Evolutionary conservation across 37 sponge, comb jelly and placozoan species (phyloP), one percentile per base, ranked within the genome.

Genomic region (Theonella swinhoei): DNA sequence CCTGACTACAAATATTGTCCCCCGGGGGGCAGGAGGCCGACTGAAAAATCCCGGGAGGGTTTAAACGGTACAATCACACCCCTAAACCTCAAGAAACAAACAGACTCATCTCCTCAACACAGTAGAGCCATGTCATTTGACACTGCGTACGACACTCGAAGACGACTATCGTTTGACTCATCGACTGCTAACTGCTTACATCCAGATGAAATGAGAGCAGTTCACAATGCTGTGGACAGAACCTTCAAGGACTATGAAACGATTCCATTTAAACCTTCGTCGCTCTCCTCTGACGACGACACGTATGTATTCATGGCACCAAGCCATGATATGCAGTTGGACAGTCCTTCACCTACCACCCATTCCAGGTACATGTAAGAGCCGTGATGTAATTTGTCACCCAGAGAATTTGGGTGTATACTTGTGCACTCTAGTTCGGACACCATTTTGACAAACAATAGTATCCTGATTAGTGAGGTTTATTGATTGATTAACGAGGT

Each of bases 281-380:
- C 28, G 25, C 26, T 24, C n/a, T 28, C 26, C 68, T 35, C 71
- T 70, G 72, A 78, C 66, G 74, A 47, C 38, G 85, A 83, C 64
- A 77, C 80, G 1, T 89, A 89, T 41, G 85, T 89, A 9, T 89
- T 84, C 80, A 89, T 89, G 89, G 89, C 89, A 5, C 85, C 89
- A 4, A 68, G 78, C 30, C 70, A 59, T 0, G 72, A 88, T 25
- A 38, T 73, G 19, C 76, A 32, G 64, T 28, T 28, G 3, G 64
- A 7, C 4, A 68, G 69, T 32, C 69, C 34, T 32, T 3, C 30
- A 32, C 33, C 30, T 3, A 19, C 17, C 17, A 32, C 19, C 20
- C 34, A 28, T 32, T 33, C 34, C 34, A 32, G 34, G 9, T 28
- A 68, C 5, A 68, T 28, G 33, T 68, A 68, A 35, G 72, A 70